phyloP scores from a whole-genome alignment of 2,113 vertebrate genomes.

The Cebus imitator region DNA sequence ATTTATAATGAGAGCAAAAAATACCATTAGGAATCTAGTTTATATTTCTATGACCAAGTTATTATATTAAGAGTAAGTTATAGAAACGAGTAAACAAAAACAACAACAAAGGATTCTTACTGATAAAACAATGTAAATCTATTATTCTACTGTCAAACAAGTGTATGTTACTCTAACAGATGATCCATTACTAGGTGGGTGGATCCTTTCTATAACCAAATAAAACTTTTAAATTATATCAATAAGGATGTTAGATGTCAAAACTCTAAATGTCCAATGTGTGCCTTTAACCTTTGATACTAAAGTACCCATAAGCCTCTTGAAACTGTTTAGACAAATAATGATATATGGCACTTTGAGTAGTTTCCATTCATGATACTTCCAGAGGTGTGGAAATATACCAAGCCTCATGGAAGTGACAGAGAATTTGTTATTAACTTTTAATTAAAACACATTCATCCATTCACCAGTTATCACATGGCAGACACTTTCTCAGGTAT shows the following conservation, averaged over 20 bases:
- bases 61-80: conserved; percentile 24
- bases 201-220: neutral
- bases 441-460: neutral
- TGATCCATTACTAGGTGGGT: neutral
- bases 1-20: neutral
- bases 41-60: conserved; percentile 6
- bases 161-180: neutral
- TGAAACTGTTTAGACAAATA: neutral
- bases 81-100: conserved; percentile 37
- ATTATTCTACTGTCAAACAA: neutral
- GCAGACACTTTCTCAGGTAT: neutral
- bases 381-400: neutral
- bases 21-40: neutral
- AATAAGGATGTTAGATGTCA: neutral
- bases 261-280: neutral
- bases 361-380: neutral
- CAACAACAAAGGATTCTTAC: neutral
- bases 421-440: neutral
- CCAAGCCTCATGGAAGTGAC: neutral
- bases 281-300: neutral
- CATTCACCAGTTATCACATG: neutral
- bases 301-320: neutral
- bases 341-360: neutral
- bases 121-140: conserved; percentile 26
- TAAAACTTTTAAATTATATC: neutral